Conservation (phyloP, 2,888 invertebrate species). For the Monochamus alternatus region DNA sequence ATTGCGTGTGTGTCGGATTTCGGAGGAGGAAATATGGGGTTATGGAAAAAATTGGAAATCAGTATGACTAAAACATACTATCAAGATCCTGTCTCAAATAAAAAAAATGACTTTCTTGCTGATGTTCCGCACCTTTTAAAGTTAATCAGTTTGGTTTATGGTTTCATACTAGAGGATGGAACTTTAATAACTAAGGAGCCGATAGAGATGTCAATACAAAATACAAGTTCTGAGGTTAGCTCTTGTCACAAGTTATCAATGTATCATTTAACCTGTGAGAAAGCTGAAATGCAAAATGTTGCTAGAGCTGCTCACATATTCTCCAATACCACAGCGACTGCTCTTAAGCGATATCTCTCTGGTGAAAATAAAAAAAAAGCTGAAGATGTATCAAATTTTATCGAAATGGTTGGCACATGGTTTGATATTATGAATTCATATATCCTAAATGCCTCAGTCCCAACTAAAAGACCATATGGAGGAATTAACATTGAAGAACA, state of each 20-base stretch:
- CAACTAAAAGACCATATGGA: slow-evolving; percentile 49
- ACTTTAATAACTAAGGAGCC: slow-evolving; percentile 45
- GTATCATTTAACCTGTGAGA: slow-evolving; percentile 49
- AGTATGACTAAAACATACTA: slow-evolving; percentile 40
- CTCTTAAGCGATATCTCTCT: not conserved
- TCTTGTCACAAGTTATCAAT: slow-evolving; percentile 40
- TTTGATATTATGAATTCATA: slow-evolving; percentile 56
- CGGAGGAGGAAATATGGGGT: slow-evolving; percentile 51
- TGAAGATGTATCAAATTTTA: slow-evolving; percentile 19
- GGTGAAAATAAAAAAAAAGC: slow-evolving; percentile 38
- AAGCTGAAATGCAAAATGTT: not conserved
- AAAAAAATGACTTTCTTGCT: slow-evolving; percentile 43
- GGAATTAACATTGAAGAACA: slow-evolving; percentile 41
- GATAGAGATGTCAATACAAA: slow-evolving; percentile 35
- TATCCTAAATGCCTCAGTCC: slow-evolving; percentile 21
- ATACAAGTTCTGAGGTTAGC: slow-evolving; percentile 39
- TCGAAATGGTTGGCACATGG: slow-evolving; percentile 53
- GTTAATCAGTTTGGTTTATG: slow-evolving; percentile 47
- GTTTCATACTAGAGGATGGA: slow-evolving; percentile 51
- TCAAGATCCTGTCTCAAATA: slow-evolving; percentile 42
- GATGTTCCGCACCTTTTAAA: slow-evolving; percentile 47
- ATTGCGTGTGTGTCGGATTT: slow-evolving; percentile 55
- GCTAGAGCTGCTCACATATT: too few relatives aligned
- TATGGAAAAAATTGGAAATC: slow-evolving; percentile 49
- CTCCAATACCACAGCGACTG: too few relatives aligned